Evolutionary conservation across 1,140 invertebrate species (phyloP).

Genomic region (Papilio polytes): DNA sequence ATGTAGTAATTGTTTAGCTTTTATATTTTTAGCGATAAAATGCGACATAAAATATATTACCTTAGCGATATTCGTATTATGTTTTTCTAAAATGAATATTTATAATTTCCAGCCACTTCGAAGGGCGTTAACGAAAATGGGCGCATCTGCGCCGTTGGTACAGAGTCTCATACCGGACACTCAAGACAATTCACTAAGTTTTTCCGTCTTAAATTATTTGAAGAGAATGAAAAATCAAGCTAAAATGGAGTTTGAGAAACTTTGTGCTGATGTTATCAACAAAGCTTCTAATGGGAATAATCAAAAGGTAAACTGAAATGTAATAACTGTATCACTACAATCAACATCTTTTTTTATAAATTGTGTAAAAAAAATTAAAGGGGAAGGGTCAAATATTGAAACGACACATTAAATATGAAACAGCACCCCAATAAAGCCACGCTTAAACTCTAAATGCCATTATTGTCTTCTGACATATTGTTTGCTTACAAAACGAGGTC

Average conservation of each 20-base stretch:
- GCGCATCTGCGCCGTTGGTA: conserved; percentile 90
- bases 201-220: conserved; percentile 96
- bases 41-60: no score
- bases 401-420: no score
- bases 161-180: conserved; percentile 95
- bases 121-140: conserved; percentile 96
- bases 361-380: no score
- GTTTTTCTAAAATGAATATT: not conserved
- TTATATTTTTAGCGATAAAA: no score
- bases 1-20: no score
- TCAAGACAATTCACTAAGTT: conserved; percentile 96
- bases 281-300: conserved; percentile 76
- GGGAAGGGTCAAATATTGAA: no score
- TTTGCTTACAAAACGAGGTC: no score
- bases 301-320: conserved; percentile 64
- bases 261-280: conserved; percentile 87
- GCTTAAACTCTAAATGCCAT: no score
- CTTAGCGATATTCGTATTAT: not conserved
- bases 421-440: no score
- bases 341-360: no score
- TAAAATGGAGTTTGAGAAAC: conserved; percentile 96
- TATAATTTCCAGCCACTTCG: conserved; percentile 89
- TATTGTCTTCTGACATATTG: no score
- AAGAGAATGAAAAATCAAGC: conserved; percentile 98
- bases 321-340: no score